Percentiles rank a stretch among this genome's conserved stretches.
Conservation (phyloP, 37 sponge, comb jelly and placozoan species). For the Axinella damicornis region DNA sequence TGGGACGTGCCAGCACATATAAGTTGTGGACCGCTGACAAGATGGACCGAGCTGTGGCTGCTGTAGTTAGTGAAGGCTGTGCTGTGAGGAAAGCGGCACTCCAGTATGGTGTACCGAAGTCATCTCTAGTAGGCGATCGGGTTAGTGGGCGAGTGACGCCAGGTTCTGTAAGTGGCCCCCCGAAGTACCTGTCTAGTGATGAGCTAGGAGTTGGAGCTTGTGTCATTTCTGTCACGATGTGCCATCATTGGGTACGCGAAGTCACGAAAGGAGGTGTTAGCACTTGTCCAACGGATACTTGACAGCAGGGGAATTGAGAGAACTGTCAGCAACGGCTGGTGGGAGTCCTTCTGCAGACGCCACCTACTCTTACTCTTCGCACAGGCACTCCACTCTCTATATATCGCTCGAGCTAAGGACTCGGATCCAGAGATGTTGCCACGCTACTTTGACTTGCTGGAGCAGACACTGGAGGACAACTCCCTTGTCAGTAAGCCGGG, state of each 20-base stretch:
- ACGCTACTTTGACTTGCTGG: slow-evolving; percentile 50
- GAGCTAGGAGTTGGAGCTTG: slow-evolving; percentile 28
- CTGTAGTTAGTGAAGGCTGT: neutral
- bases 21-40: neutral
- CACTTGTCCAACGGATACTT: neutral
- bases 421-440: slow-evolving; percentile 32
- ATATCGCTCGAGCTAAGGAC: slow-evolving; percentile 16
- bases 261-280: slow-evolving; percentile 15
- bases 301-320: neutral
- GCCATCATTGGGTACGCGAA: slow-evolving; percentile 23
- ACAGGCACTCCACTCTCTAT: slow-evolving; percentile 12
- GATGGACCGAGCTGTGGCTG: neutral
- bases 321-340: slow-evolving; percentile 34
- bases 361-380: slow-evolving; percentile 21
- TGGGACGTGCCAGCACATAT: neutral
- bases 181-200: neutral
- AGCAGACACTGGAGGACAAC: slow-evolving; percentile 31
- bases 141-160: slow-evolving; percentile 12
- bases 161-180: slow-evolving; percentile 10
- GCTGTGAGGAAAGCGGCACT: slow-evolving; percentile 9
- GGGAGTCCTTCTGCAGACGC: slow-evolving; percentile 17
- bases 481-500: slow-evolving; percentile 32
- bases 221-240: slow-evolving; percentile 10
- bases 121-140: slow-evolving; percentile 16
- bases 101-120: slow-evolving; percentile 8